Evolutionary conservation across 2,888 invertebrate species (phyloP).

Genomic region (Hecatera dysodea): DNA sequence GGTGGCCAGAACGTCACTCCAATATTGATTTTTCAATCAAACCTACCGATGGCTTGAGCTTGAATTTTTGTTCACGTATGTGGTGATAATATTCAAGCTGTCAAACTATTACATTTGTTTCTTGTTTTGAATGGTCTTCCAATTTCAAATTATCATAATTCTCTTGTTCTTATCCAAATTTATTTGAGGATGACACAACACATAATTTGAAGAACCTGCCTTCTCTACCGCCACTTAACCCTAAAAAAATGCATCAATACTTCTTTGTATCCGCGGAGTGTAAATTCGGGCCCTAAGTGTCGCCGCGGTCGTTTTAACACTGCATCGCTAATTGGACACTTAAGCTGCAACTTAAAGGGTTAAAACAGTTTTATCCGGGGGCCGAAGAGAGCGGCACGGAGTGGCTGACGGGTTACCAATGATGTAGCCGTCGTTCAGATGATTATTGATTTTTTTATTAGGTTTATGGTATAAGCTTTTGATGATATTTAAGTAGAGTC

Average conservation of each 20-base stretch:
- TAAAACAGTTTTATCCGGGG: slow-evolving; percentile 87
- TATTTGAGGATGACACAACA: too few relatives aligned
- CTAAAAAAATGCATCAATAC: slow-evolving; percentile 82
- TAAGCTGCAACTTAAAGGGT: slow-evolving; percentile 81
- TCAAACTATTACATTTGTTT: too few relatives aligned
- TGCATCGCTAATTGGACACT: slow-evolving; percentile 89
- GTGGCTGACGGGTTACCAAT: slow-evolving; percentile 63
- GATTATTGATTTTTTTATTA: slow-evolving; percentile 57
- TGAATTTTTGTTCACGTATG: too few relatives aligned
- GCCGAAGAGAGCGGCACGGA: slow-evolving; percentile 78
- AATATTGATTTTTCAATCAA: too few relatives aligned
- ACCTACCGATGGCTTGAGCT: too few relatives aligned
- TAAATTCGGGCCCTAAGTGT: slow-evolving; percentile 87
- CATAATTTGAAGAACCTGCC: slow-evolving; percentile 5
- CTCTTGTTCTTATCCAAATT: too few relatives aligned
- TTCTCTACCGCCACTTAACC: slow-evolving; percentile 64
- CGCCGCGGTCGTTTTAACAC: slow-evolving; percentile 89
- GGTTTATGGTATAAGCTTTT: slow-evolving; percentile 52
- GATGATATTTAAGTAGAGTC: slow-evolving; percentile 17
- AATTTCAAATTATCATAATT: too few relatives aligned
- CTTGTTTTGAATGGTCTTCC: too few relatives aligned
- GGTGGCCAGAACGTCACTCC: too few relatives aligned
- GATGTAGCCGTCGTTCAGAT: slow-evolving; percentile 67
- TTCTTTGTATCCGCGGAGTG: slow-evolving; percentile 85
- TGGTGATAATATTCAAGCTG: too few relatives aligned